Evolutionary conservation across 2,113 vertebrate species (phyloP).

Genomic region (Serilophus lunatus): DNA sequence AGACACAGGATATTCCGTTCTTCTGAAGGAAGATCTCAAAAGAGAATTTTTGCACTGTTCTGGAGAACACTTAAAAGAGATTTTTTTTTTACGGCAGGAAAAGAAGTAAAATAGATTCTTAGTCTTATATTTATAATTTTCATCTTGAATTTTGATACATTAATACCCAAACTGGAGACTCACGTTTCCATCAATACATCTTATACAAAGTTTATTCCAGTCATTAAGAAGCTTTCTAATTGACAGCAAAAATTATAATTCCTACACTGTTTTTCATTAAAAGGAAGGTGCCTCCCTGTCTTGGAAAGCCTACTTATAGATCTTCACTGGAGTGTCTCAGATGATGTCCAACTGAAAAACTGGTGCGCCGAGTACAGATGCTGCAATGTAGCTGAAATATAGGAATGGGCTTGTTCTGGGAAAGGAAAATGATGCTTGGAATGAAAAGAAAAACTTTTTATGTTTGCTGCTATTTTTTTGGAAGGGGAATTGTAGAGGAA

Average conservation of each 20-base stretch:
- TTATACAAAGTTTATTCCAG: not conserved
- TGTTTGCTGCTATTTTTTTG: not conserved
- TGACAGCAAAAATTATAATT: not conserved
- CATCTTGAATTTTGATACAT: not conserved
- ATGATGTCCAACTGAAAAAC: not conserved
- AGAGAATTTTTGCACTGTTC: not conserved
- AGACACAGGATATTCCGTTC: not conserved
- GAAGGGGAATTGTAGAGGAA: no score
- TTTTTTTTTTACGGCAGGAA: not conserved
- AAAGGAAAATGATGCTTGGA: not conserved
- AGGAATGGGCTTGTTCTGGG: not conserved
- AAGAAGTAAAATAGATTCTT: not conserved
- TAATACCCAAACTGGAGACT: not conserved
- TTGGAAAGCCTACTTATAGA: not conserved
- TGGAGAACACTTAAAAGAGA: not conserved
- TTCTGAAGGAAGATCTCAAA: not conserved
- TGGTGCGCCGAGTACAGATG: not conserved
- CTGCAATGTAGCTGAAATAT: not conserved
- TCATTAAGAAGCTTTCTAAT: not conserved
- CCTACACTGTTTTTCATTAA: not conserved
- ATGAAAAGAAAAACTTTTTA: not conserved
- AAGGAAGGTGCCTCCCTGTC: fast-evolving
- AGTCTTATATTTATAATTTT: not conserved
- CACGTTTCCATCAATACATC: not conserved
- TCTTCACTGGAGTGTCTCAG: not conserved